Evolutionary conservation across 2,113 vertebrate species (phyloP).

Genomic region (Salvator merianae): DNA sequence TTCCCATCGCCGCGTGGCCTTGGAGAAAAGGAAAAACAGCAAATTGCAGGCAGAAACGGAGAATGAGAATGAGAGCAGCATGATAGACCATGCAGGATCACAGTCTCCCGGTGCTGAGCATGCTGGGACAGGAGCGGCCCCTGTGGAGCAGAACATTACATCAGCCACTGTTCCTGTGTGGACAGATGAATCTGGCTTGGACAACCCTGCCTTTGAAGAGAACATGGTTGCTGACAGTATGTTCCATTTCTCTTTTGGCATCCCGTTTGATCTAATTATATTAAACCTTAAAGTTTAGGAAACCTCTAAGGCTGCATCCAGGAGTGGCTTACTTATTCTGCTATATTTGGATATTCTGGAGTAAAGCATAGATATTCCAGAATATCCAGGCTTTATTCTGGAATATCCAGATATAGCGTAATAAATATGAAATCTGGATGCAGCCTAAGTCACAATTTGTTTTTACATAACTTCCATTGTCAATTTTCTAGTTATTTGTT

Average conservation of each 20-base stretch:
- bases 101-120: conserved; percentile 69
- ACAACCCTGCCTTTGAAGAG: conserved; percentile 95
- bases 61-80: conserved; percentile 68
- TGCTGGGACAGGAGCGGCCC: conserved; percentile 53
- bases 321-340: too few species aligned
- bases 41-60: conserved; percentile 70
- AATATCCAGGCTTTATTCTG: too few species aligned
- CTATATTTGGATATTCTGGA: too few species aligned
- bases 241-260: conserved; percentile 56
- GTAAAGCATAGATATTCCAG: too few species aligned
- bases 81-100: conserved; percentile 74
- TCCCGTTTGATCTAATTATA: background rate
- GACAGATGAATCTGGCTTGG: conserved; percentile 85
- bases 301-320: too few species aligned
- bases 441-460: conserved; percentile 16
- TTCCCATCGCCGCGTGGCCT: conserved; percentile 80
- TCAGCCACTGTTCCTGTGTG: conserved; percentile 75
- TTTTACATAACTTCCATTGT: background rate
- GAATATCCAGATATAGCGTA: too few species aligned
- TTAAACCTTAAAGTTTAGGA: conserved; percentile 34
- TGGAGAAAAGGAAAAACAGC: conserved; percentile 78
- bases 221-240: conserved; percentile 86
- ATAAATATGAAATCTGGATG: too few species aligned
- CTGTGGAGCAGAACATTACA: conserved; percentile 66
- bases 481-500: background rate